Conservation (phyloP, 1,140 invertebrate genomes). For the Lethrus apterus region DNA sequence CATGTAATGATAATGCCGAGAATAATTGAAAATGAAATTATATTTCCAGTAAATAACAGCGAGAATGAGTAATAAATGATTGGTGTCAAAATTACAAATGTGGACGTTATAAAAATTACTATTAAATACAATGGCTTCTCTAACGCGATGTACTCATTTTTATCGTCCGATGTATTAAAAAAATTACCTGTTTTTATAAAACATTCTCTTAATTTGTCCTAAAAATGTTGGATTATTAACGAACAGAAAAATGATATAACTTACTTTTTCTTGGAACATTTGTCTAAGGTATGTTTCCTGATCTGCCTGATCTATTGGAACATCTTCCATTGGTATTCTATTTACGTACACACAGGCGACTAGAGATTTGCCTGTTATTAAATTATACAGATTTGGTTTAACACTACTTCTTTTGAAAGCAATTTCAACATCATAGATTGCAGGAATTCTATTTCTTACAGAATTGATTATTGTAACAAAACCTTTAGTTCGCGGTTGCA, state of each 20-base stretch:
- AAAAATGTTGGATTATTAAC: background rate
- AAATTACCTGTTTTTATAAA: constrained; percentile 77
- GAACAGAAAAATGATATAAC: background rate
- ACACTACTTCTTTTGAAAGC: constrained; percentile 56
- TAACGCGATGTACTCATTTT: constrained; percentile 19
- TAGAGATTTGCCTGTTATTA: constrained; percentile 66
- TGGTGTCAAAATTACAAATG: background rate
- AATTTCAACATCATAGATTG: constrained; percentile 74
- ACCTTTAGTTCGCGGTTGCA: constrained; percentile 81
- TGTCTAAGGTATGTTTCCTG: constrained; percentile 71
- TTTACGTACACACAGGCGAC: constrained; percentile 67
- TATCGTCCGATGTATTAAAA: constrained; percentile 64
- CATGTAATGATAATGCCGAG: background rate
- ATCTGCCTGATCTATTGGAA: constrained; percentile 70
- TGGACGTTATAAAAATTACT: background rate
- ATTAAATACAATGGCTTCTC: constrained; percentile 1
- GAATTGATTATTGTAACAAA: constrained; percentile 65
- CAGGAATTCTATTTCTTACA: constrained; percentile 61
- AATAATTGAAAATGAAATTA: background rate
- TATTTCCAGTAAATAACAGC: too few species aligned
- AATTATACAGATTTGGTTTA: constrained; percentile 65
- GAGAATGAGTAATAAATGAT: too few species aligned
- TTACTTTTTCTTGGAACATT: constrained; percentile 66
- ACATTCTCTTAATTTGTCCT: constrained; percentile 75
- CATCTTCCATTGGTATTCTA: constrained; percentile 65